phyloP scores from a whole-genome alignment of 30 jellyfish, hydroid and myxozoan species.

The Aurelia coerulea region DNA sequence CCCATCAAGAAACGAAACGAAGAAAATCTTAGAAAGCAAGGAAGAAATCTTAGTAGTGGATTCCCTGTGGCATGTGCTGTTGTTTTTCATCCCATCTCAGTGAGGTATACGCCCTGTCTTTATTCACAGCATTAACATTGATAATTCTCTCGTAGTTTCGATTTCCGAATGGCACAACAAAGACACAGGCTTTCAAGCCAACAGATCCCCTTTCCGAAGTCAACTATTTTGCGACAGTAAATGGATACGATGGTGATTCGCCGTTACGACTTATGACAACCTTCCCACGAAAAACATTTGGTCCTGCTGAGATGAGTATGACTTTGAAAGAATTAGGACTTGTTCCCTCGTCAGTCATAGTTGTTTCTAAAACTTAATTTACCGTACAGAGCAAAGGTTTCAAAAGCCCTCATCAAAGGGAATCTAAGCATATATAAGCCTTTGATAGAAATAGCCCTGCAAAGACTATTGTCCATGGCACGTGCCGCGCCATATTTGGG shows the following conservation, averaged over 20 bases:
- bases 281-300: constrained; percentile 85
- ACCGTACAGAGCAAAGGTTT: too few species aligned
- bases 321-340: constrained; percentile 88
- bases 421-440: too few species aligned
- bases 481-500: too few species aligned
- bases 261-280: constrained; percentile 89
- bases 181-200: constrained; percentile 78
- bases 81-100: background rate
- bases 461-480: too few species aligned
- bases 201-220: constrained; percentile 65
- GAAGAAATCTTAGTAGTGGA: too few species aligned
- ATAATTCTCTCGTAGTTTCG: constrained; percentile 69
- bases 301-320: constrained; percentile 66
- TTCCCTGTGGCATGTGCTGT: too few species aligned
- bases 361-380: constrained; percentile 57
- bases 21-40: too few species aligned
- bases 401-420: too few species aligned
- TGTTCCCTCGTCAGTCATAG: constrained; percentile 87
- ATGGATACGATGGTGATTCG: constrained; percentile 73
- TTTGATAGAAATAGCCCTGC: too few species aligned
- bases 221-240: constrained; percentile 50
- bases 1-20: too few species aligned
- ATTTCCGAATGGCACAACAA: constrained; percentile 82
- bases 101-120: background rate
- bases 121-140: too few species aligned